These are phyloP conservation scores for Bilobella aurantiaca DNA, from an alignment of 1,140 invertebrate genomes.

Conservation along the genomic window DNA sequence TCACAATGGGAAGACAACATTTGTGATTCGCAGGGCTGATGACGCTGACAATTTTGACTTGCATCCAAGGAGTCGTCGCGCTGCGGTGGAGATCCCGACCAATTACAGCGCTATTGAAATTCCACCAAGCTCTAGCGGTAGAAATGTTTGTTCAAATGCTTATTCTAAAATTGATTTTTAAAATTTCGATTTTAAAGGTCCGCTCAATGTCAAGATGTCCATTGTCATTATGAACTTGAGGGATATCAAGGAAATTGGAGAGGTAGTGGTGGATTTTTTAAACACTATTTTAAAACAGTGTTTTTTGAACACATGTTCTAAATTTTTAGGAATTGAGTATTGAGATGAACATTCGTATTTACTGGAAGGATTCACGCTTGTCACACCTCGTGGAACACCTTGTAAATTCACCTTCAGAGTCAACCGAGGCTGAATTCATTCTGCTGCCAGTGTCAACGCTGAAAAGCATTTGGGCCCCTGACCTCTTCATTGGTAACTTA, in stretches of 20 bases:
- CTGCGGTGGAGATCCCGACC: neutral
- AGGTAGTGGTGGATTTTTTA: neutral
- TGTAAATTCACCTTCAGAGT: neutral
- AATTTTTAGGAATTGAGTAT: constrained; percentile 13
- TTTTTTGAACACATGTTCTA: neutral
- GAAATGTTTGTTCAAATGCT: neutral
- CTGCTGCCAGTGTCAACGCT: neutral
- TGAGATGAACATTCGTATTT: constrained; percentile 12
- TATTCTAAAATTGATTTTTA: neutral
- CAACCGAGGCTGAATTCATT: neutral
- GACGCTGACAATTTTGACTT: neutral
- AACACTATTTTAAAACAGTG: neutral
- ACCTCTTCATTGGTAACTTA: constrained; percentile 16
- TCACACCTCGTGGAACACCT: neutral
- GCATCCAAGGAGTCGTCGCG: neutral
- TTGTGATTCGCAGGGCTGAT: neutral
- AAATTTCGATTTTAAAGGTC: neutral
- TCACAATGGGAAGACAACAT: too few species aligned
- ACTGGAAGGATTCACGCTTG: constrained; percentile 11
- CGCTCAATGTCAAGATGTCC: constrained; percentile 5
- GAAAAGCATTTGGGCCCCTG: constrained; percentile 11
- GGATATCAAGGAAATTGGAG: constrained; percentile 11
- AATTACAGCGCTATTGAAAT: neutral
- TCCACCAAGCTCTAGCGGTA: neutral
- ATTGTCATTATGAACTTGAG: constrained; percentile 8